A percentile compares a stretch with the other conserved stretches of the same genome.
These are phyloP conservation scores for Tamias sibiricus DNA, from an alignment of 2,113 vertebrate genomes.

Conservation along the genomic window DNA sequence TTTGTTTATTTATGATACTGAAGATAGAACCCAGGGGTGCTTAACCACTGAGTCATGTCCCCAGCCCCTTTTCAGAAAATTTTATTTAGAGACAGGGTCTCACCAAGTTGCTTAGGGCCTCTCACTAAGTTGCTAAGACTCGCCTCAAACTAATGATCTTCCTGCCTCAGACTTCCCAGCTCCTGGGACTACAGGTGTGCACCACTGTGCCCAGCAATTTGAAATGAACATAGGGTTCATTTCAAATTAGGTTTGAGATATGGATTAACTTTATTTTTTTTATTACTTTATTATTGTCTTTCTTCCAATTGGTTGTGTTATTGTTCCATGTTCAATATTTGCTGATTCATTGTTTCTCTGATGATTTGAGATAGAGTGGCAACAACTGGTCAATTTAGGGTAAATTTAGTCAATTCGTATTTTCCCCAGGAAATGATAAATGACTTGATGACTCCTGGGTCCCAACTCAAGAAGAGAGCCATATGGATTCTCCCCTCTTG, in stretches of 20 bases:
- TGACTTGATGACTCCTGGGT: not conserved
- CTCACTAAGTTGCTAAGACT: too few species aligned
- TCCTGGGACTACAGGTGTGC: too few species aligned
- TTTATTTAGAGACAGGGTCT: too few species aligned
- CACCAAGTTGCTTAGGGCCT: too few species aligned
- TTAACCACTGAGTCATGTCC: too few species aligned
- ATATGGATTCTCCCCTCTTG: too few species aligned
- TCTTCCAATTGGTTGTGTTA: not conserved
- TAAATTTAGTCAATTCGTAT: not conserved
- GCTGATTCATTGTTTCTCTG: not conserved
- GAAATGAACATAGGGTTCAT: too few species aligned
- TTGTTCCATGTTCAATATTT: not conserved
- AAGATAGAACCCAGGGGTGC: too few species aligned
- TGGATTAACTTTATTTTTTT: not conserved
- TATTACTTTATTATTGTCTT: not conserved
- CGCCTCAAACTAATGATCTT: too few species aligned
- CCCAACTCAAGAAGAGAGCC: not conserved
- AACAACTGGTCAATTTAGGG: not conserved
- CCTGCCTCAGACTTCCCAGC: too few species aligned
- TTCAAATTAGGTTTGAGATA: not conserved
- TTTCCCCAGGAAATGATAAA: not conserved
- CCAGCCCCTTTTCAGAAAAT: too few species aligned
- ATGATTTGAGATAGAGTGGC: not conserved
- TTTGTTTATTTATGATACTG: too few species aligned
- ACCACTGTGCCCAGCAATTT: not conserved